Evolutionary conservation across 2,797 vertebrate genomes (phyloP).

Genomic region (Mormyrops attenuatus): DNA sequence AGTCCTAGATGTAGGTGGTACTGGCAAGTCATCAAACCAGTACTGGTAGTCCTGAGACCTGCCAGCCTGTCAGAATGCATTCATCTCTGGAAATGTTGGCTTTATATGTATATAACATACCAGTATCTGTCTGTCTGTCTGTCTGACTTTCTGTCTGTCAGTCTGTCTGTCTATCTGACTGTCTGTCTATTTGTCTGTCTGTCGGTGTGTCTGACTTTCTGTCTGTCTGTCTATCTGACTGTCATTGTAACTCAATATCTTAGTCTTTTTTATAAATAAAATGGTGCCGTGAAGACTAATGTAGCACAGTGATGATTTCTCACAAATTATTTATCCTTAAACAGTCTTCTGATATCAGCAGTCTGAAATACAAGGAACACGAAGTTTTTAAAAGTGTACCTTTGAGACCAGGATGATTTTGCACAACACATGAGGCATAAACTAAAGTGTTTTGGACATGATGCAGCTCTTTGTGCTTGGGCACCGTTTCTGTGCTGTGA

Average conservation of each 20-base stretch:
- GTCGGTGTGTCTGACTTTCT: no score
- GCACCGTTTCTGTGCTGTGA: not conserved
- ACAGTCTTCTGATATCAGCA: slow-evolving; percentile 62
- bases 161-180: no score
- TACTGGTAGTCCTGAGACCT: not conserved
- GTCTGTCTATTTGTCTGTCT: no score
- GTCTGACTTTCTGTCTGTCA: no score
- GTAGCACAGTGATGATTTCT: slow-evolving; percentile 35
- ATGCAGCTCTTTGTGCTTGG: not conserved
- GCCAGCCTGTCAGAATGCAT: not conserved
- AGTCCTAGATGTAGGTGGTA: not conserved
- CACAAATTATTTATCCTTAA: slow-evolving; percentile 63
- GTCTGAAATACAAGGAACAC: slow-evolving; percentile 46
- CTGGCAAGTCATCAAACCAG: not conserved
- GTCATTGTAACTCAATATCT: not conserved
- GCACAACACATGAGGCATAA: not conserved
- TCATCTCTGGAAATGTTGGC: not conserved
- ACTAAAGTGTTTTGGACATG: not conserved
- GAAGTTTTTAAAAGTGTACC: slow-evolving; percentile 15
- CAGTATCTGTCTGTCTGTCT: not conserved
- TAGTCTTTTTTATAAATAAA: not conserved
- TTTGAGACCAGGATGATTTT: not conserved
- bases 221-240: not conserved
- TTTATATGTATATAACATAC: not conserved
- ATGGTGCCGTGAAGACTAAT: slow-evolving; percentile 26